Conservation (phyloP, 2,888 invertebrate species). For the Trichopoda pennipes region DNA sequence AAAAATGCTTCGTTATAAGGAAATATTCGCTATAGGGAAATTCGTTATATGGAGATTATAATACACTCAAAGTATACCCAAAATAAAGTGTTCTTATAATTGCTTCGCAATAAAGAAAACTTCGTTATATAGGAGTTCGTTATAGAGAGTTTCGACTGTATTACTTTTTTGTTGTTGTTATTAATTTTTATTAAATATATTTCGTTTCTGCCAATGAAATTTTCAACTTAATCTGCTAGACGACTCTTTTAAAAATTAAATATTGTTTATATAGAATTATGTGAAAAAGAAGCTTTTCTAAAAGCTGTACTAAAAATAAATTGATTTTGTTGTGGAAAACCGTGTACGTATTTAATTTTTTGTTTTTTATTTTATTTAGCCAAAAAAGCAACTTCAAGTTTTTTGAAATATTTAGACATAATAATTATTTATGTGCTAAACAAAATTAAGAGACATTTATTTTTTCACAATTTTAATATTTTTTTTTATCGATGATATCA, state of each 20-base stretch:
- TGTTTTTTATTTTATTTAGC: background rate
- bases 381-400: background rate
- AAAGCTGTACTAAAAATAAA: constrained; percentile 57
- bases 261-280: background rate
- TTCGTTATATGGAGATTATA: too few species aligned
- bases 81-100: too few species aligned
- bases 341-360: constrained; percentile 11
- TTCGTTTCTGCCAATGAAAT: constrained; percentile 14
- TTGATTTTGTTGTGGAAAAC: constrained; percentile 26
- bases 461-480: too few species aligned
- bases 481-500: too few species aligned
- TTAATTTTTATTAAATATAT: background rate
- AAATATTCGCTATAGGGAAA: too few species aligned
- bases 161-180: background rate
- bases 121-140: too few species aligned
- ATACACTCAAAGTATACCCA: too few species aligned
- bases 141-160: too few species aligned
- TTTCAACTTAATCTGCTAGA: constrained; percentile 31
- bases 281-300: constrained; percentile 23
- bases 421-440: background rate
- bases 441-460: too few species aligned
- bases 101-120: too few species aligned
- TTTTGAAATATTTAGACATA: background rate
- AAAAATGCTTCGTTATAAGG: too few species aligned
- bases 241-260: constrained; percentile 14